phyloP scores from a whole-genome alignment of 35 echinoderm and acorn worm species.

The Apostichopus californicus region DNA sequence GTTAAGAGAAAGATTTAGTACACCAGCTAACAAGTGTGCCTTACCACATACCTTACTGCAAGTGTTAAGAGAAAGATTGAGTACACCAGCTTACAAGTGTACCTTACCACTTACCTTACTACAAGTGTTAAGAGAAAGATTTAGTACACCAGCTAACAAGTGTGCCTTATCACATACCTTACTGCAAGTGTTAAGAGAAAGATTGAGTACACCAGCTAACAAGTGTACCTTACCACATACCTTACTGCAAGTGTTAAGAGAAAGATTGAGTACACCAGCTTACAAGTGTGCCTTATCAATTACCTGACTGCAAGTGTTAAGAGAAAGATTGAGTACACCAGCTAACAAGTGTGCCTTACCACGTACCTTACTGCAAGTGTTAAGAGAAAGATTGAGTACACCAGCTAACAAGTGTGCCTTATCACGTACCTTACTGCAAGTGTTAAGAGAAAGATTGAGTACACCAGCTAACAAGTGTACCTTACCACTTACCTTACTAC shows the following conservation, averaged over 20 bases:
- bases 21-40: background rate
- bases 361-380: conserved; percentile 79
- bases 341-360: background rate
- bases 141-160: conserved; percentile 27
- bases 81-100: background rate
- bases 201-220: conserved; percentile 22
- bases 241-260: conserved; percentile 79
- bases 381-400: conserved; percentile 57
- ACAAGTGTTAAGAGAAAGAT: conserved; percentile 70
- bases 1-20: conserved; percentile 58
- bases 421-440: conserved; percentile 72
- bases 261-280: conserved; percentile 41
- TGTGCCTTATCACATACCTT: too few relatives aligned
- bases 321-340: conserved; percentile 51
- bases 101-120: conserved; percentile 64
- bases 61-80: conserved; percentile 67
- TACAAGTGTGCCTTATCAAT: too few relatives aligned
- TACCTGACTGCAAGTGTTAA: conserved; percentile 84
- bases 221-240: conserved; percentile 17
- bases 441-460: conserved; percentile 61
- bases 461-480: background rate
- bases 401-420: background rate
- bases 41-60: conserved; percentile 67
- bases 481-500: conserved; percentile 66
- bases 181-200: conserved; percentile 69